A percentile compares a stretch with the other conserved stretches of the same genome.
phyloP scores from a whole-genome alignment of 2,797 vertebrate genomes.

The Rhabdomys pumilio region DNA sequence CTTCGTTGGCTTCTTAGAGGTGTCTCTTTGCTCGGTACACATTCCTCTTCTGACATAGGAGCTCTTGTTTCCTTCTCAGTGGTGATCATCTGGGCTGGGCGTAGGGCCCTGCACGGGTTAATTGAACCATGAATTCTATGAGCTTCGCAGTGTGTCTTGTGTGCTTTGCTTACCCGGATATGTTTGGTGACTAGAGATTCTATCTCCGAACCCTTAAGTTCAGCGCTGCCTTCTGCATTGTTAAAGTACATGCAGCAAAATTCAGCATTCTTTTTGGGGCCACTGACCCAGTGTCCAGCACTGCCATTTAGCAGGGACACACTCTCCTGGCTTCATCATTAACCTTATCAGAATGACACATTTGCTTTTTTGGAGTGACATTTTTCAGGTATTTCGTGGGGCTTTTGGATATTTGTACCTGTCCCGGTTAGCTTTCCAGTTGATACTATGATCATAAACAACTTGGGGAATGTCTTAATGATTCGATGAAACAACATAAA shows the following conservation, averaged over 20 bases:
- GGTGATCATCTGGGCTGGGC: background rate
- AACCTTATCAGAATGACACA: background rate
- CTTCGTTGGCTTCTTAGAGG: background rate
- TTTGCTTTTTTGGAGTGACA: background rate
- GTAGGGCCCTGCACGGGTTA: background rate
- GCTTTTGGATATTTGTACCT: background rate
- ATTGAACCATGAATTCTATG: background rate
- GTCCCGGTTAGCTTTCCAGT: too few relatives aligned
- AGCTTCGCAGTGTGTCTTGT: background rate
- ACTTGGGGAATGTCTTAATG: background rate
- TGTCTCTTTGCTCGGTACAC: background rate
- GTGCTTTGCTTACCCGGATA: too few relatives aligned
- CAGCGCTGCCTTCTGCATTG: background rate
- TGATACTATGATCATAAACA: background rate
- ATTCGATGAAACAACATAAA: background rate
- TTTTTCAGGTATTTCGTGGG: background rate
- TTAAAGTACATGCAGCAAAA: background rate
- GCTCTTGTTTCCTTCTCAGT: background rate
- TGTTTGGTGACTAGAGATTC: background rate
- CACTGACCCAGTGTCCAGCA: background rate
- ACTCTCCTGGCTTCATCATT: background rate
- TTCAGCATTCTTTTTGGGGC: too few relatives aligned
- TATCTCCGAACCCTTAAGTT: background rate
- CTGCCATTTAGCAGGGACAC: background rate
- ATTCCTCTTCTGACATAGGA: background rate